Base-by-base conservation (phyloP, 1,140 invertebrate genomes). In the Pogonomyrmex californicus region DNA sequence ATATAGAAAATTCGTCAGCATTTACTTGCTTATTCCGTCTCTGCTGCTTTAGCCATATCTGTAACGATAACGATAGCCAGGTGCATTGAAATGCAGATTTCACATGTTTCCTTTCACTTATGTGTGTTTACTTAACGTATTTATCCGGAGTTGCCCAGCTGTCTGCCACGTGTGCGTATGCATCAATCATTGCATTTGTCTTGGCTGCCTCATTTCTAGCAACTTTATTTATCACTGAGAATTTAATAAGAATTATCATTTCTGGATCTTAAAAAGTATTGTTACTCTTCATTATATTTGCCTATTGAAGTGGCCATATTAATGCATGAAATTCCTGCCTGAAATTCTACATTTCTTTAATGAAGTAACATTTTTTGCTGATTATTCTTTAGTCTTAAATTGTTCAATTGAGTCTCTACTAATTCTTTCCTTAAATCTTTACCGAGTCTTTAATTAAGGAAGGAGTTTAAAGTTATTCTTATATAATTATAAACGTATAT, bases 61-160 rank as follows among this genome's bases (percentile, higher is more conserved):
- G 54, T 23, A 33, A 33, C 54, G 54, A 38, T 75, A 83, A 83
- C 60, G 54, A 33, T 47, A 47, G 65, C 66, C 79, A 83, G 68
- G 41, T 83, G 66, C 17, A 82, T 58, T 71, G 9, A n/a, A 73
- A 83, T 73, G 51, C 12, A 2, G 4, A 33, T 60, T 83, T 73
- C 14, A 83, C 33, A 33, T 73, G 54, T 83, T 83, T 60, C 6
- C 30, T 41, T 49, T 82, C 79, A 38, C 79, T 83, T 62, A 62
- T 17, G 17, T 47, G 6, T 83, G 30, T 83, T 83, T 83, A 83
- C 30, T 60, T n/a, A 36, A 70, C 54, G 62, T 75, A 58, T 58
- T 82, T 82, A 73, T 36, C 30, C 7, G n/a, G n/a, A 10, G 7
- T 47, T 83, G 44, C 51, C 36, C 68, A 83, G 54, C 54, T 75